Conservation (phyloP, 2,888 invertebrate genomes). For the Capitulum mitella region DNA sequence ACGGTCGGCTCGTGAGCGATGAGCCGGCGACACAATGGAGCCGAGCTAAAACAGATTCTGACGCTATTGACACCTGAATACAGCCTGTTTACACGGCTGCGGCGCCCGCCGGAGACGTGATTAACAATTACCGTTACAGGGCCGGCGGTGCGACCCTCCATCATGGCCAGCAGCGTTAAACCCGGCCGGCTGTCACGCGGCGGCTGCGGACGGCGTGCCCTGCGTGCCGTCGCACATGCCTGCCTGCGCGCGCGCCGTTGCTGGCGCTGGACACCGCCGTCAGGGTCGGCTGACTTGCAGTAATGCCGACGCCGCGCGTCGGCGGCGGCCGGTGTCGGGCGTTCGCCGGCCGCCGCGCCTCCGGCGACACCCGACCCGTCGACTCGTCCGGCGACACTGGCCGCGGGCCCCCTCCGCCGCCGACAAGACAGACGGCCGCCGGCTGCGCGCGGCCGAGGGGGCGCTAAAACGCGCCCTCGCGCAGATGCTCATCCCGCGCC, state of each 20-base stretch:
- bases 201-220: too few species aligned
- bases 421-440: neutral
- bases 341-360: neutral
- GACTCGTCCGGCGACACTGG: neutral
- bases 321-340: neutral
- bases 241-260: neutral
- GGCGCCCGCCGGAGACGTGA: too few species aligned
- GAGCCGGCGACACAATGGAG: neutral
- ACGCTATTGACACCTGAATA: neutral
- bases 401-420: neutral
- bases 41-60: neutral
- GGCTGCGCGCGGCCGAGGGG: neutral
- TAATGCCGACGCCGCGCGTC: neutral
- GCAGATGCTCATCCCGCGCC: neutral
- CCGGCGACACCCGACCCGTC: neutral
- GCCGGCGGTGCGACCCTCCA: neutral
- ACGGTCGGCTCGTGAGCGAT: neutral
- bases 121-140: neutral
- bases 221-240: too few species aligned
- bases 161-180: neutral
- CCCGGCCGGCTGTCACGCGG: too few species aligned
- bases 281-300: neutral
- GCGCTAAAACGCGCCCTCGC: conserved; percentile 7
- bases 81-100: neutral
- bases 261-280: neutral